A percentile compares a stretch with the other conserved stretches of the same genome.
phyloP scores from a whole-genome alignment of 1,140 invertebrate genomes.

The Nautilus pompilius region DNA sequence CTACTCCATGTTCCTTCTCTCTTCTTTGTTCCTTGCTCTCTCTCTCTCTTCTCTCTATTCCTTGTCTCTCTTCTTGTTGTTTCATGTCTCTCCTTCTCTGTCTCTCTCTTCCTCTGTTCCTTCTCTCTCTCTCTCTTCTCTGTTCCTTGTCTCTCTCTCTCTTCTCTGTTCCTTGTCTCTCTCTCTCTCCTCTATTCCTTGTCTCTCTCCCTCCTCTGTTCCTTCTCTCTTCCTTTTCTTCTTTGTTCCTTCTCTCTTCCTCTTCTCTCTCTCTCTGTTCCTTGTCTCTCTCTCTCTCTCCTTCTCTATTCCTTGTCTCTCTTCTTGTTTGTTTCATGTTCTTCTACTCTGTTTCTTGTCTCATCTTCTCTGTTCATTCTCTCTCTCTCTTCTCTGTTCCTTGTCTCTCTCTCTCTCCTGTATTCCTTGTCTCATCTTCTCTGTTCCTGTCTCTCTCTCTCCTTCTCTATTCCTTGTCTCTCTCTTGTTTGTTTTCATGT shows the following conservation, averaged over 20 bases:
- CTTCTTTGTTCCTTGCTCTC: not conserved
- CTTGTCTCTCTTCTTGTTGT: constrained; percentile 4
- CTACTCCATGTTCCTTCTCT: not conserved
- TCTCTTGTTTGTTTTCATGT: constrained; percentile 12
- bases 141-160: not conserved
- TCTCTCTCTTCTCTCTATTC: not conserved
- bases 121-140: no score
- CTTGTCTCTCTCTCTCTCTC: not conserved
- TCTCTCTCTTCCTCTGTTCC: constrained; percentile 5
- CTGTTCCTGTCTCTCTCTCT: not conserved
- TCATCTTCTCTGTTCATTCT: not conserved
- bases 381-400: not conserved
- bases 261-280: not conserved
- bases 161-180: not conserved
- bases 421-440: not conserved
- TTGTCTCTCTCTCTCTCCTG: not conserved
- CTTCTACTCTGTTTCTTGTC: not conserved
- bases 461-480: not conserved
- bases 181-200: not conserved
- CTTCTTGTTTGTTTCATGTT: not conserved
- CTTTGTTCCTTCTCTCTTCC: not conserved
- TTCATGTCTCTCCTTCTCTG: constrained; percentile 10
- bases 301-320: not conserved
- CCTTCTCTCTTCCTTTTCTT: not conserved
- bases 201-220: not conserved